Base-by-base conservation (phyloP, 2,888 invertebrate genomes). In the Steinernema scapterisci region DNA sequence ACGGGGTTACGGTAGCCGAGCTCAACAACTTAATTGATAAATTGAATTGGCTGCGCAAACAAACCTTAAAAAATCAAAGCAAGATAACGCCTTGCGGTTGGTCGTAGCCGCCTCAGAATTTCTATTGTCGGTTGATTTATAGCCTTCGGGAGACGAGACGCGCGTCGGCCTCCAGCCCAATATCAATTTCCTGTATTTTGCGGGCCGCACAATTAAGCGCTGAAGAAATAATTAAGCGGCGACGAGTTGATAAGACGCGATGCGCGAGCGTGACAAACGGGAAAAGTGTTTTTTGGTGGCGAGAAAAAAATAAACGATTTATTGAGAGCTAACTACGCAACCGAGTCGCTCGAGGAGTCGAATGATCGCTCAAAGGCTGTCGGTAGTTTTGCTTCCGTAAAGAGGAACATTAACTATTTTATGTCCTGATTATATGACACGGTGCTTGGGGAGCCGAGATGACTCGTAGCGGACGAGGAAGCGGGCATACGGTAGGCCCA, bases 151-250 rank as follows among this genome's bases (percentile, higher is more conserved):
- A 63, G 38, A 27, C 11, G 63, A 63, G 63, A 63, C 63, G 63
- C 63, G 63, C 63, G 63, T 63, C 63, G 63, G 63, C 63, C 27
- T 63, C 63, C 63, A 63, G 16, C 38, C 31, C 63, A 63, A 63
- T 63, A 63, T 63, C 63, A 63, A 63, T 63, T 63, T 63, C 63
- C 63, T 63, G 63, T 63, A 63, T 63, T 63, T 63, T 63, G 63
- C 63, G 63, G 63, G 63, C 63, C 63, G 63, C 63, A 63, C 63
- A 63, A 63, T 63, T 63, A 63, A 63, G 63, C 63, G 38, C 19
- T 11, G 31, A 27, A 63, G 63, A 63, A 63, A 63, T 63, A 63
- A 63, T 63, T 63, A 63, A 63, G 63, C 63, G 63, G 9, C 38
- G 63, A 16, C 31, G 63, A 63, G 63, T 63, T 63, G 63, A 63